Conservation (phyloP, 2,113 vertebrate species). For the Aldabrachelys gigantea region DNA sequence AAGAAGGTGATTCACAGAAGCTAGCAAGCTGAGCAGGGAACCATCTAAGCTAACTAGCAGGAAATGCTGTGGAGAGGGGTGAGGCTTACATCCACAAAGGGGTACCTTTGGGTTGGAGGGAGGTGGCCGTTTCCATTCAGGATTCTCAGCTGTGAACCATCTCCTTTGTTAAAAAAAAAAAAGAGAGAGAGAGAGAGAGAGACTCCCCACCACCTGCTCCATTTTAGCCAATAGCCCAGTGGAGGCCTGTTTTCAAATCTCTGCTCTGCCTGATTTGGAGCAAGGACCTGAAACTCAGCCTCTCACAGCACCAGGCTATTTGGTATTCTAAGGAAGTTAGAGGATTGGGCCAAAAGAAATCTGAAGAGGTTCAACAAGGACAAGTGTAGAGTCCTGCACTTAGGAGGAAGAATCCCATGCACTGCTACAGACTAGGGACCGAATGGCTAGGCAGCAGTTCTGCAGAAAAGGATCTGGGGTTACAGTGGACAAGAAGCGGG, state of each 20-base stretch:
- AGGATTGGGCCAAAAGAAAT: too few species aligned
- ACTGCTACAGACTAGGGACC: too few species aligned
- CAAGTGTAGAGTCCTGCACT: too few species aligned
- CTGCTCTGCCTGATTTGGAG: background rate
- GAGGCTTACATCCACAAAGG: background rate
- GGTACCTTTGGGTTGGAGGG: background rate
- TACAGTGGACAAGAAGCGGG: too few species aligned
- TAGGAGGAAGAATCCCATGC: too few species aligned
- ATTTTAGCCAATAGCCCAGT: background rate
- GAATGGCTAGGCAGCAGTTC: too few species aligned
- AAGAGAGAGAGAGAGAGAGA: background rate
- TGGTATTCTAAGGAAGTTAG: background rate
- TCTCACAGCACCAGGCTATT: background rate
- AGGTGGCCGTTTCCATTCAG: background rate
- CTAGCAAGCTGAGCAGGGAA: background rate
- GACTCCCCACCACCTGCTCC: background rate
- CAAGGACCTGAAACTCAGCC: background rate
- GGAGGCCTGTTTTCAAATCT: background rate
- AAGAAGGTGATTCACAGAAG: background rate
- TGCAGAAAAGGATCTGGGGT: too few species aligned
- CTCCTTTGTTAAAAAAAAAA: background rate
- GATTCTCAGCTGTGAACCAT: background rate
- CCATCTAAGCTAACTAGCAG: background rate
- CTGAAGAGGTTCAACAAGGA: too few species aligned
- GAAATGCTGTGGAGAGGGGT: background rate